A percentile compares a stretch with the other conserved stretches of the same genome.
Evolutionary conservation across 2,888 invertebrate genomes (phyloP).

Genomic region (Oxytorus armatus): DNA sequence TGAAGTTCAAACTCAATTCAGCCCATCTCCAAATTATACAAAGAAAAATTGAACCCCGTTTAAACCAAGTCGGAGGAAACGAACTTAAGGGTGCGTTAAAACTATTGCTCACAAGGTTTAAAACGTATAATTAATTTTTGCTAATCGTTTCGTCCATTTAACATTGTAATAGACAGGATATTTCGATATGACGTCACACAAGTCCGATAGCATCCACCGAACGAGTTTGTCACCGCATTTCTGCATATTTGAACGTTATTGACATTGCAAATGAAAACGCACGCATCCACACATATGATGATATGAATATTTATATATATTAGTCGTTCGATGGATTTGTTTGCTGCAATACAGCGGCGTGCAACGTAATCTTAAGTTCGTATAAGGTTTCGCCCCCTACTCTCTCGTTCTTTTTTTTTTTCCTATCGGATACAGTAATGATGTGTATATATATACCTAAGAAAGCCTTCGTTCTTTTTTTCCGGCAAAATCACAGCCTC

Average conservation of each 20-base stretch:
- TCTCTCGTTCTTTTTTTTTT: constrained; percentile 1
- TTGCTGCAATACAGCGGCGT: constrained; percentile 38
- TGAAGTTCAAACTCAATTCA: no score
- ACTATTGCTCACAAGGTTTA: no score
- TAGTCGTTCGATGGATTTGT: constrained; percentile 23
- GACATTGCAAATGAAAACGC: constrained; percentile 27
- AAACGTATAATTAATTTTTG: no score
- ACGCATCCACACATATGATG: neutral
- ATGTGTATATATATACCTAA: constrained; percentile 1
- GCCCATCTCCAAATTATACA: no score
- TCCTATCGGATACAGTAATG: constrained; percentile 22
- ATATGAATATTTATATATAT: neutral
- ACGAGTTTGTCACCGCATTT: constrained; percentile 40
- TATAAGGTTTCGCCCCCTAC: constrained; percentile 47
- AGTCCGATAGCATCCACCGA: neutral
- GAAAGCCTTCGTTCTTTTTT: constrained; percentile 25
- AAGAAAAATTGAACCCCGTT: no score
- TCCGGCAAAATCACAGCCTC: constrained; percentile 7
- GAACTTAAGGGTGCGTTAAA: no score
- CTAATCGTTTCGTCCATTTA: no score
- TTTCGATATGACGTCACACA: neutral
- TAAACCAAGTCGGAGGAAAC: no score
- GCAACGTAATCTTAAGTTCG: constrained; percentile 36
- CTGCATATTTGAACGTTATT: constrained; percentile 60
- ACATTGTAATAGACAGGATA: no score